These are phyloP conservation scores for Tapera naevia DNA, from an alignment of 2,797 vertebrate species.

Conservation along the genomic window DNA sequence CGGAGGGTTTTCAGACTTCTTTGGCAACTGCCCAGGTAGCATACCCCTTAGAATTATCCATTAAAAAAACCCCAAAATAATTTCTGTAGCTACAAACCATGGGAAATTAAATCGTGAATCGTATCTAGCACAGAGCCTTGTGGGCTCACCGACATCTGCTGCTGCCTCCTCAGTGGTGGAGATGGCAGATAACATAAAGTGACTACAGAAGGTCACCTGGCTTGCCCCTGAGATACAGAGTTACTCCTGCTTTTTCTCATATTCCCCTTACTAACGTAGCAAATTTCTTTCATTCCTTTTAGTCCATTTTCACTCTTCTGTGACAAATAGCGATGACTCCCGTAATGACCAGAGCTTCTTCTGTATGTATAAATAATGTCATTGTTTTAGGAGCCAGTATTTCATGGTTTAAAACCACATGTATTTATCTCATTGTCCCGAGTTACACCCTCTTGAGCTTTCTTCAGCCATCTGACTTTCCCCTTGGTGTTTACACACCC, in stretches of 20 bases:
- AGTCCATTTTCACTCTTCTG: neutral
- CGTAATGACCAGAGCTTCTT: neutral
- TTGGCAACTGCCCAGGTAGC: neutral
- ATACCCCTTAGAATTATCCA: neutral
- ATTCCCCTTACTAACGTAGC: neutral
- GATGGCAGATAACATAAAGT: neutral
- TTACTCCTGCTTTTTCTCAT: neutral
- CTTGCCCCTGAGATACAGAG: neutral
- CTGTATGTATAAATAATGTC: slow-evolving; percentile 19
- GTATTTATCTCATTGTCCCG: slow-evolving; percentile 4
- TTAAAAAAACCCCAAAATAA: neutral
- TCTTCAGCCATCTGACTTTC: neutral
- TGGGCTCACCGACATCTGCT: neutral
- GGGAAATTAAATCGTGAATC: slow-evolving; percentile 4
- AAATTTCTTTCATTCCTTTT: neutral
- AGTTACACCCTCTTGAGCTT: slow-evolving; percentile 54
- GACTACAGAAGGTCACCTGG: neutral
- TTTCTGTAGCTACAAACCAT: neutral
- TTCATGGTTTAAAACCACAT: slow-evolving; percentile 34
- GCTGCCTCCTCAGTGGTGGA: neutral
- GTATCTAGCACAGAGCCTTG: neutral
- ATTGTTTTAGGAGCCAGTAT: neutral
- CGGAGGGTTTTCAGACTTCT: neutral
- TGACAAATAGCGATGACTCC: neutral
- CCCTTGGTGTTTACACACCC: slow-evolving; percentile 55